Base-by-base conservation (phyloP, 2,888 invertebrate genomes). In the Anorthoa munda region DNA sequence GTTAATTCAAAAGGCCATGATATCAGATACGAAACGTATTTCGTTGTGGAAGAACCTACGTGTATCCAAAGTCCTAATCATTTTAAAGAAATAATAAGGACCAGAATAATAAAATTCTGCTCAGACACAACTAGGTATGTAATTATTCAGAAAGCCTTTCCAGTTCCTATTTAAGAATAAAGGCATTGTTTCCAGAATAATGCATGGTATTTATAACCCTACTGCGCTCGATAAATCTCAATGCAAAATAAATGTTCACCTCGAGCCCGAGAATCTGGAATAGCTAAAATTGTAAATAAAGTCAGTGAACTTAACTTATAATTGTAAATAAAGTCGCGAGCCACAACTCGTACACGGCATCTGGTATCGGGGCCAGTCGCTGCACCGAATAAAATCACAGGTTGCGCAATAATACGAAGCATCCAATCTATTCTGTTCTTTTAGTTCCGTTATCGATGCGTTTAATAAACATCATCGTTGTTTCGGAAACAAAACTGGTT, bases 371-470 rank as follows among this genome's bases (percentile, higher is more conserved):
- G 92, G 92, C 91, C 93, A 90, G 77, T 84, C 89, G 88, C 88
- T 91, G 91, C 90, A 91, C 89, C 89, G 88, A 92, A 93, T 92
- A 92, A 93, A 91, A 92, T 92, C 88, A 90, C 88, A 89, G 89
- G 91, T 94, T 94, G 88, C 92, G 91, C 93, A 93, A 93, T 90
- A 93, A 93, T 90, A 83, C 75, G 83, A 89, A 90, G 88, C 91
- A 91, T 91, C 92, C 89, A 89, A 89, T 88, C 86, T 87, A 83
- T 89, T 90, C 88, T 90, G 88, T 91, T 90, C 88, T 90, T 90
- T 89, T 88, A 90, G 90, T 92, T 92, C 93, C 92, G 92, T 92
- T 93, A 93, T 90, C 88, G 90, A 87, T 90, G 90, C 87, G 87
- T 90, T 92, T 90, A 91, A 91, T 91, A 91, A 88, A 88, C 86